Conservation (phyloP, 2,113 vertebrate species). For the Amblyornis subalaris region DNA sequence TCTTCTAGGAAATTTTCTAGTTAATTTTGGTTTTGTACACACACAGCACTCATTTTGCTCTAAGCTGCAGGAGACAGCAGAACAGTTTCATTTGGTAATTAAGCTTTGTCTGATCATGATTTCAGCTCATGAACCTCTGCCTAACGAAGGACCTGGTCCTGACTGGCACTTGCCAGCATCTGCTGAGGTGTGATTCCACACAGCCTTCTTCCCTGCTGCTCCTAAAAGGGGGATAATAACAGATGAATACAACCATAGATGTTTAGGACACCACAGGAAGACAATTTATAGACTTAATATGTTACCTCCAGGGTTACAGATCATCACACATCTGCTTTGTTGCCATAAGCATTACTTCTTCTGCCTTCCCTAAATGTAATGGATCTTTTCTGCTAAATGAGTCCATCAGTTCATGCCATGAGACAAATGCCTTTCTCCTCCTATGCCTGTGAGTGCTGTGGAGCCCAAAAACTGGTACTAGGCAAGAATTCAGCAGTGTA, state of each 20-base stretch:
- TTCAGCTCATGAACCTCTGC: neutral
- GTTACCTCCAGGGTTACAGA: neutral
- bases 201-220: neutral
- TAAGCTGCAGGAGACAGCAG: neutral
- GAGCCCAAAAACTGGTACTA: neutral
- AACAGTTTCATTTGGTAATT: neutral
- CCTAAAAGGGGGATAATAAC: neutral
- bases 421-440: neutral
- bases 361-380: neutral
- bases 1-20: neutral
- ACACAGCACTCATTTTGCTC: neutral
- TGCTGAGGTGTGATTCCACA: neutral
- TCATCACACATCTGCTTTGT: neutral
- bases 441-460: neutral
- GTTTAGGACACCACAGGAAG: neutral
- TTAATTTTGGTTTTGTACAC: neutral
- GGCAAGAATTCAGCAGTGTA: neutral
- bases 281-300: neutral
- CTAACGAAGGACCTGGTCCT: rapidly evolving
- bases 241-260: neutral
- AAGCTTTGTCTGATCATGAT: neutral
- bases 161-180: rapidly evolving
- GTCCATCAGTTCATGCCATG: neutral
- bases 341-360: neutral
- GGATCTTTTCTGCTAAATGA: neutral